These are phyloP conservation scores for Podarcis cretensis DNA, from an alignment of 2,113 vertebrate species.

Conservation along the genomic window DNA sequence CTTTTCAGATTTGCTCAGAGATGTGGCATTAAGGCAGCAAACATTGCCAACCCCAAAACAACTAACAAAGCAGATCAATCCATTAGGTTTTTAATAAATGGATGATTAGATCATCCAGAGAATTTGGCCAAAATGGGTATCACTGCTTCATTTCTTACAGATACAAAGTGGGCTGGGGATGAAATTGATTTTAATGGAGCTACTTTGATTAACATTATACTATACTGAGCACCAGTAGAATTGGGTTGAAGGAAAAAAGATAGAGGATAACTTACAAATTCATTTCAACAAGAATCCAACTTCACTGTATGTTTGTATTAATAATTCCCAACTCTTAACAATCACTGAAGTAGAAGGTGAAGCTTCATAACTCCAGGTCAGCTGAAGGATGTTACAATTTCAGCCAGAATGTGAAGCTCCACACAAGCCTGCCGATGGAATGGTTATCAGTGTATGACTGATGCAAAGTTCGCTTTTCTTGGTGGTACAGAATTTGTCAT, in stretches of 20 bases:
- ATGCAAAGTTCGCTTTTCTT: neutral
- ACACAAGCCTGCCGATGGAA: neutral
- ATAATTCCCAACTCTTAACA: neutral
- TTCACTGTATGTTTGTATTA: neutral
- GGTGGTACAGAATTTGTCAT: neutral
- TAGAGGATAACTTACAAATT: neutral
- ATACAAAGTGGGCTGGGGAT: too few relatives aligned
- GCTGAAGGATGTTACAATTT: neutral
- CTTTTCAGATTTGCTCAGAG: neutral
- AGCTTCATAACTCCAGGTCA: neutral
- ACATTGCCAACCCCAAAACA: neutral
- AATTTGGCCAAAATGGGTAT: neutral
- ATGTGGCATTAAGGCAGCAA: neutral
- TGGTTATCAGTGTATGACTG: neutral
- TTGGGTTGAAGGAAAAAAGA: too few relatives aligned
- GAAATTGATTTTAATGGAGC: neutral
- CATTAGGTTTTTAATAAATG: neutral
- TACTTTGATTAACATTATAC: too few relatives aligned
- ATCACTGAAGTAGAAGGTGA: neutral
- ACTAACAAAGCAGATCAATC: neutral
- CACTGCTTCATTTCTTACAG: neutral
- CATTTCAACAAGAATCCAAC: neutral
- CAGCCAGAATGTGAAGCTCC: neutral
- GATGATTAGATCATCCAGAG: neutral
- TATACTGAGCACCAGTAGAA: neutral